A percentile compares a stretch with the other conserved stretches of the same genome.
These are phyloP conservation scores for Lysandra bellargus DNA, from an alignment of 2,888 invertebrate species.

Conservation along the genomic window DNA sequence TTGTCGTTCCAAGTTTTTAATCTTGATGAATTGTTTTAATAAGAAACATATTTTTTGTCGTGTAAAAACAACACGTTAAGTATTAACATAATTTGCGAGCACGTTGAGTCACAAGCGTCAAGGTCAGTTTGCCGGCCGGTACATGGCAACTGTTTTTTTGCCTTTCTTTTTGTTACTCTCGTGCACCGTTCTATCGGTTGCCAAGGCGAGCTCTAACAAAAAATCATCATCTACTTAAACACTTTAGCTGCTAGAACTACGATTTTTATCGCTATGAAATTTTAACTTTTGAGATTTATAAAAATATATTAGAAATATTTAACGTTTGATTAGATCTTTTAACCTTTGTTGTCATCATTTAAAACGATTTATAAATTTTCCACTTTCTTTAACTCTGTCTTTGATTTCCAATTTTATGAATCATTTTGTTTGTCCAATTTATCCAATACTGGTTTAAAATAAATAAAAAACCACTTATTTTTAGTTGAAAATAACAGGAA, in stretches of 20 bases:
- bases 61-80: constrained; percentile 16
- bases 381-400: background rate
- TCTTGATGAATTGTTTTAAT: constrained; percentile 5
- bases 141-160: constrained; percentile 37
- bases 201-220: constrained; percentile 37
- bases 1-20: background rate
- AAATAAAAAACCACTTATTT: background rate
- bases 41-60: background rate
- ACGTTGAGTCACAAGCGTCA: constrained; percentile 9
- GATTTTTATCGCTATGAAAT: background rate
- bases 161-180: constrained; percentile 40
- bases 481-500: background rate
- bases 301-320: background rate
- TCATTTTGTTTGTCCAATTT: background rate
- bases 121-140: constrained; percentile 27
- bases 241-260: background rate
- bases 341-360: background rate
- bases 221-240: constrained; percentile 19
- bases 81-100: constrained; percentile 14
- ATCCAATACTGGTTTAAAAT: background rate
- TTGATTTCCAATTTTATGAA: background rate
- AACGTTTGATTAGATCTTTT: background rate
- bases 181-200: constrained; percentile 33
- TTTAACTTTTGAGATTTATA: background rate
- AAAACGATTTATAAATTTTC: background rate